Conservation (phyloP, 2,797 vertebrate genomes). For the Falco naumanni region DNA sequence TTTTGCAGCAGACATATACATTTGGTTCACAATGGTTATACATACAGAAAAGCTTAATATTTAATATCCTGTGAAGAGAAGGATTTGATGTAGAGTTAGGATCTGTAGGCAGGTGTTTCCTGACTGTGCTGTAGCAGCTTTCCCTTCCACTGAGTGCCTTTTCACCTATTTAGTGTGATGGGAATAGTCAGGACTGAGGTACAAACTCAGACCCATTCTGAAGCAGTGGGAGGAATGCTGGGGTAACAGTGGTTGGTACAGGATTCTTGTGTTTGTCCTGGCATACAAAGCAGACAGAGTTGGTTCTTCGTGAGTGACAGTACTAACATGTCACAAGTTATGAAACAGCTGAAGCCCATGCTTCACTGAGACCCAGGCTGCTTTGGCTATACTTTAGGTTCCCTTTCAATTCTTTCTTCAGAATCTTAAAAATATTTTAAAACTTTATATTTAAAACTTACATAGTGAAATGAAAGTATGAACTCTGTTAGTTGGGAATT, state of each 20-base stretch:
- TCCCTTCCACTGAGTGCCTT: background rate
- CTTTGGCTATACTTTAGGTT: background rate
- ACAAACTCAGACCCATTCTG: background rate
- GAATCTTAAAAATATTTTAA: background rate
- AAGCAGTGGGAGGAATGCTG: background rate
- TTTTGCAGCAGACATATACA: background rate
- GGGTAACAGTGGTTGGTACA: background rate
- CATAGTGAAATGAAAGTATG: background rate
- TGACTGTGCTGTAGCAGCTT: background rate
- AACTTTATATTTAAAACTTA: background rate
- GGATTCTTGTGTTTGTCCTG: background rate
- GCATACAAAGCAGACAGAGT: background rate
- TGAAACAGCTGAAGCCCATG: background rate
- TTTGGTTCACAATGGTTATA: background rate
- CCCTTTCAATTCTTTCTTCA: background rate
- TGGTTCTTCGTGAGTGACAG: background rate
- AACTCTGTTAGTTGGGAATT: background rate
- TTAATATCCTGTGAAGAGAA: background rate
- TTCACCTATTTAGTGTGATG: background rate
- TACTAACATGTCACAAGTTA: background rate
- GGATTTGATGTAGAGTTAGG: background rate
- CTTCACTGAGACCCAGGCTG: background rate
- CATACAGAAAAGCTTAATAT: background rate
- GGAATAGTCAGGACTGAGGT: background rate
- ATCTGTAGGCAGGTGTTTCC: background rate